Evolutionary conservation across 2,888 invertebrate species (phyloP).

Genomic region (Eledona agricola): DNA sequence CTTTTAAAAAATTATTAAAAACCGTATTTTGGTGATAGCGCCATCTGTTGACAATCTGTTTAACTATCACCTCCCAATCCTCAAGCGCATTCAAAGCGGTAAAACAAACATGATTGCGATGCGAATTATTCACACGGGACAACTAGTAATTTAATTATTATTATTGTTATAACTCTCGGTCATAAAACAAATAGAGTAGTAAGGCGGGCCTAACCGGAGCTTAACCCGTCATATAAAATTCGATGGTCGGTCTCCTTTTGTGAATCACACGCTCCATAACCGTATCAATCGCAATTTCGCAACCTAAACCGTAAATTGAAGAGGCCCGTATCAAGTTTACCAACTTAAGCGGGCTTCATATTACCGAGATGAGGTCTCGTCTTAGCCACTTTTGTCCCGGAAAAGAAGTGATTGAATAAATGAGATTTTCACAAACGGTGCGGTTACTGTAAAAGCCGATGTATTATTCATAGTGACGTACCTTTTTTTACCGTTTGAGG

Average conservation of each 20-base stretch:
- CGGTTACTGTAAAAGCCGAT: conserved; percentile 47
- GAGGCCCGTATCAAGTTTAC: conserved; percentile 13
- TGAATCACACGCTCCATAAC: conserved; percentile 19
- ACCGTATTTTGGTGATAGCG: too few species aligned
- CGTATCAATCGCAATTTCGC: conserved; percentile 21
- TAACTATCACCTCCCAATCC: too few species aligned
- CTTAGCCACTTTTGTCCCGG: conserved; percentile 30
- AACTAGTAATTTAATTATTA: too few species aligned
- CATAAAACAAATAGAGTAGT: conserved; percentile 16
- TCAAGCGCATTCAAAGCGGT: too few species aligned
- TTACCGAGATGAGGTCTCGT: conserved; percentile 31
- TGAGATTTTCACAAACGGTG: conserved; percentile 54
- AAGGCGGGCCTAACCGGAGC: conserved; percentile 9
- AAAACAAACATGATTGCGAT: too few species aligned
- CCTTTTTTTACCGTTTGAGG: conserved; percentile 38
- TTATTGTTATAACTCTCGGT: too few species aligned
- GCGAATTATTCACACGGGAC: too few species aligned
- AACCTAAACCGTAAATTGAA: conserved; percentile 17
- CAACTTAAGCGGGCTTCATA: conserved; percentile 16
- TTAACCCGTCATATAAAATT: conserved; percentile 22
- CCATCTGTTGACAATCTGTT: too few species aligned
- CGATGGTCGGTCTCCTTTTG: conserved; percentile 1
- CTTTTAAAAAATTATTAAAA: too few species aligned
- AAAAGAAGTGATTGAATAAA: conserved; percentile 57
- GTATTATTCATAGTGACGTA: conserved; percentile 48